Evolutionary conservation across 2,113 vertebrate genomes (phyloP).

Genomic region (Turnix velox): DNA sequence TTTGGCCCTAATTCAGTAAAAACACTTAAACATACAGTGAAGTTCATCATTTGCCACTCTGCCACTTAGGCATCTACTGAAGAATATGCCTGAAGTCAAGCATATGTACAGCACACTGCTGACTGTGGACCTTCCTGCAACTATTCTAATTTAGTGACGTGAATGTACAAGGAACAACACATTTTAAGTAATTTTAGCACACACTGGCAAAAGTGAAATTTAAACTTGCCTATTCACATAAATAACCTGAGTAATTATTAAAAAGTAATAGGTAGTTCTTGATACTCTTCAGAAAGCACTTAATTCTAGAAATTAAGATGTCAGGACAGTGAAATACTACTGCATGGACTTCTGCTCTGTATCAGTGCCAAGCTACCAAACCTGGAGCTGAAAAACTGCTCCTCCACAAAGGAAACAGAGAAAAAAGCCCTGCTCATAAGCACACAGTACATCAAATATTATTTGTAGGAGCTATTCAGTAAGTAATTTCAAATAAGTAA

Average conservation of each 20-base stretch:
- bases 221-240: background rate
- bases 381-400: background rate
- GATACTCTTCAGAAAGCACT: background rate
- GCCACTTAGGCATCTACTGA: background rate
- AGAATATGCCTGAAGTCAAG: conserved; percentile 23
- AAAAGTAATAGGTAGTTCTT: background rate
- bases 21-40: conserved; percentile 24
- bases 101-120: conserved; percentile 20
- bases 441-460: background rate
- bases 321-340: background rate
- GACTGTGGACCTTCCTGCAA: conserved; percentile 5
- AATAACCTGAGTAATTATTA: background rate
- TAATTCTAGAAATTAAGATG: background rate
- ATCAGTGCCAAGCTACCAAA: background rate
- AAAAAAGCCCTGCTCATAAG: background rate
- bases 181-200: background rate
- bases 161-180: background rate
- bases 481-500: conserved; percentile 58
- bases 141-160: background rate
- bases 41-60: background rate
- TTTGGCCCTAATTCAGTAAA: conserved; percentile 22
- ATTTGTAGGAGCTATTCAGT: conserved; percentile 39
- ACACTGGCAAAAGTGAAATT: background rate
- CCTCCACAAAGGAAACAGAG: background rate
- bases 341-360: background rate